Conservation (phyloP, 2,113 vertebrate species). For the Oreochromis spilurus region DNA sequence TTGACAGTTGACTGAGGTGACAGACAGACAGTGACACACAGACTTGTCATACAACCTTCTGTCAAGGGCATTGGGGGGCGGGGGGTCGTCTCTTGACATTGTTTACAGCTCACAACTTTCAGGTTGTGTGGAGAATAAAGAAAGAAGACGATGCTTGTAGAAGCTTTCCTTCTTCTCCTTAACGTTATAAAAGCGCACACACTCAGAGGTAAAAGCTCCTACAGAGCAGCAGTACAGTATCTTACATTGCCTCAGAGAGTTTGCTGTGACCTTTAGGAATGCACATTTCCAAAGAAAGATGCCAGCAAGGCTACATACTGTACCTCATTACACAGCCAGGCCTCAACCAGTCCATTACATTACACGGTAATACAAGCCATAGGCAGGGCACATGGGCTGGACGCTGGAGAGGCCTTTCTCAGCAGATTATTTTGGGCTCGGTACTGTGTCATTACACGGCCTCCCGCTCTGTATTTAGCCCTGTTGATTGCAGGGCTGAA, state of each 20-base stretch:
- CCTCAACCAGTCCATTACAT: conserved; percentile 32
- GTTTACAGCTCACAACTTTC: background rate
- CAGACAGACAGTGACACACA: conserved; percentile 30
- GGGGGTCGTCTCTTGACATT: background rate
- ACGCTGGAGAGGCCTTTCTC: conserved; percentile 54
- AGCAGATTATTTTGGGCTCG: conserved; percentile 72
- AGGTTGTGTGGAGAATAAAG: background rate
- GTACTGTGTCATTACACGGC: conserved; percentile 71
- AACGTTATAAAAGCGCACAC: background rate
- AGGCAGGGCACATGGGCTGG: conserved; percentile 48
- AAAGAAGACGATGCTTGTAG: background rate
- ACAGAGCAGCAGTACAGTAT: background rate
- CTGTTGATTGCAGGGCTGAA: conserved; percentile 65
- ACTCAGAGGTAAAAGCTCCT: background rate
- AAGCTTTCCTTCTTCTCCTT: background rate
- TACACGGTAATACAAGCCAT: conserved; percentile 53
- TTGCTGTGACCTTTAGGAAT: conserved; percentile 42
- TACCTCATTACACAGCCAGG: conserved; percentile 36
- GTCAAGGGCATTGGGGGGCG: conserved; percentile 19
- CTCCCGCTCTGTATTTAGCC: conserved; percentile 69
- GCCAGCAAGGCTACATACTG: conserved; percentile 40
- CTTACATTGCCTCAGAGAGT: background rate
- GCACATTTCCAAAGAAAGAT: conserved; percentile 57
- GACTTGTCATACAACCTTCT: conserved; percentile 41
- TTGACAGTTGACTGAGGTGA: conserved; percentile 39